Percentiles rank a stretch among this genome's conserved stretches.
Conservation (phyloP, 2,888 invertebrate genomes). For the Athalia cordata region DNA sequence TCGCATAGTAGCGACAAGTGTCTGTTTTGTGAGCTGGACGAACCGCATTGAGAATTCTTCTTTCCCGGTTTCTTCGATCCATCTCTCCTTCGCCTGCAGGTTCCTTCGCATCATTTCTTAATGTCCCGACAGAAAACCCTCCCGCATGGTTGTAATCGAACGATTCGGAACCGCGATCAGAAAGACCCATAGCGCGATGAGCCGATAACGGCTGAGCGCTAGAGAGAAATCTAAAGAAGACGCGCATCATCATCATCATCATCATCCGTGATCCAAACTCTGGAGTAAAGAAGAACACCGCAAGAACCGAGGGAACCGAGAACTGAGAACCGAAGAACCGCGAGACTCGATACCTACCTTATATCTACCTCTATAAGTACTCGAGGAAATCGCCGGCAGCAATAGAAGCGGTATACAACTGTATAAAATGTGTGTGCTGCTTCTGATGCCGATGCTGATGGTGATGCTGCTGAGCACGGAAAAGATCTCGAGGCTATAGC, state of each 20-base stretch:
- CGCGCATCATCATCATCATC: too few species aligned
- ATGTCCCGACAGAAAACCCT: not conserved
- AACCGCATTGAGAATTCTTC: constrained; percentile 51
- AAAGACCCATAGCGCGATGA: too few species aligned
- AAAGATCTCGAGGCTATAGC: too few species aligned
- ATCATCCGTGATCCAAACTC: too few species aligned
- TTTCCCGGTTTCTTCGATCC: constrained; percentile 47
- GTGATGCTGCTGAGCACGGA: not conserved
- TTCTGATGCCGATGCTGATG: not conserved
- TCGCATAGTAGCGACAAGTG: constrained; percentile 33
- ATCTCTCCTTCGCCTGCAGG: not conserved
- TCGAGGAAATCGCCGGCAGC: constrained; percentile 31
- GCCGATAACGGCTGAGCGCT: too few species aligned
- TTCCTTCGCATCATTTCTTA: not conserved
- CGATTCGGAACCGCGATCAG: too few species aligned
- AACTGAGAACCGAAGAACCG: not conserved
- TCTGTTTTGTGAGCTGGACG: constrained; percentile 48
- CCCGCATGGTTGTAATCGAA: too few species aligned
- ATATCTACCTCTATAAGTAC: not conserved
- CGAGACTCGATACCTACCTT: not conserved
- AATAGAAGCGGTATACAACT: not conserved
- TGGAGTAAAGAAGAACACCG: not conserved
- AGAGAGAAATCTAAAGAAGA: too few species aligned
- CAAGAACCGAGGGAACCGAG: not conserved
- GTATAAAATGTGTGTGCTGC: not conserved